Percentiles rank a stretch among this genome's conserved stretches.
These are phyloP conservation scores for Onychomys torridus DNA, from an alignment of 2,797 vertebrate genomes.

Conservation along the genomic window DNA sequence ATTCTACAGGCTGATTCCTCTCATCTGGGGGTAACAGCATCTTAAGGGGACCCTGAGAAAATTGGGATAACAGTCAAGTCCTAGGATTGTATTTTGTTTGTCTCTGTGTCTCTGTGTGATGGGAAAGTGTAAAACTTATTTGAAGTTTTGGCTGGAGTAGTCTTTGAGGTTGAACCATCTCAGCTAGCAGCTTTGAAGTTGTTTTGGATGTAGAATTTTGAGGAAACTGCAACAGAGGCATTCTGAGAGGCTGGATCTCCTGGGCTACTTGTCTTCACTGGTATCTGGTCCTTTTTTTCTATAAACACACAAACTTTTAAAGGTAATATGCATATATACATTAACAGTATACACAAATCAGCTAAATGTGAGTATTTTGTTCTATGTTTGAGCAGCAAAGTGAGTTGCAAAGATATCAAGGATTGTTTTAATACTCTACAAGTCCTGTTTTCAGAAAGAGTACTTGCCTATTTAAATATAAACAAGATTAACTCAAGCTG, in stretches of 20 bases:
- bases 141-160: not conserved
- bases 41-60: not conserved
- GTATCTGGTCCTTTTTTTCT: too few relatives aligned
- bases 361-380: not conserved
- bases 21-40: not conserved
- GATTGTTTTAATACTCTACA: not conserved
- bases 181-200: not conserved
- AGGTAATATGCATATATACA: not conserved
- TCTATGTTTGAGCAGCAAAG: not conserved
- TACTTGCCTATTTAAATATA: not conserved
- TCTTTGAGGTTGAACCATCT: not conserved
- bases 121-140: not conserved
- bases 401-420: not conserved
- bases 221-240: not conserved
- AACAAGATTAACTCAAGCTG: constrained; percentile 18
- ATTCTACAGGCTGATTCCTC: not conserved
- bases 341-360: not conserved
- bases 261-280: not conserved
- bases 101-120: not conserved
- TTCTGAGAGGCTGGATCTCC: not conserved
- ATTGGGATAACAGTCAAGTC: not conserved
- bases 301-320: not conserved
- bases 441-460: constrained; percentile 6
- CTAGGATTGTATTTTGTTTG: not conserved
- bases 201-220: not conserved